Evolutionary conservation across 2,797 vertebrate species (phyloP), one percentile per base, ranked within the genome.

Genomic region (Melanotaenia boesemani): DNA sequence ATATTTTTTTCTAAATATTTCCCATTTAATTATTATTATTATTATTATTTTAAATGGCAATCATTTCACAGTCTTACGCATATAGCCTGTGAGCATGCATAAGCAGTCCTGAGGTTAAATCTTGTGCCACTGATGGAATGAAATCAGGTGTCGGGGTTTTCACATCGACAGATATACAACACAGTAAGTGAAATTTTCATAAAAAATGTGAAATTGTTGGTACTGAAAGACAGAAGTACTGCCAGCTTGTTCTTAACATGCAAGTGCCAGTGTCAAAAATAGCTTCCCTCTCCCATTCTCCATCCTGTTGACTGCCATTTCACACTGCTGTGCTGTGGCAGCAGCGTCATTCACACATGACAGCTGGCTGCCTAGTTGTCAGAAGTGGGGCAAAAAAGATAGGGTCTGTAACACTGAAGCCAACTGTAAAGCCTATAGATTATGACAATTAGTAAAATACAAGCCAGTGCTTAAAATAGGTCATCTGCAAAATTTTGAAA

Each of bases 341-440:
- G 79, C 77, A 69, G 80, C 82, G 73, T 92, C 92, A 91, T 91
- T 92, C 87, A 90, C 91, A 92, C 88, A 74, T 76, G 84, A 89
- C 91, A 92, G 86, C 84, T 84, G 90, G 71, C 72, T 78, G 85
- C 81, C 58, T 63, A 37, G 63, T 63, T 66, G 63, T 84, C 78
- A 82, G 77, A 87, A 87, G 83, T 81, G 81, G 65, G 67, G 76
- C 70, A 69, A 81, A 78, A n/a, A 30, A 60, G 61, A 60, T 58
- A 36, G 46, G 39, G 62, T 26, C 61, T 82, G 77, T 72, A 63
- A 9, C 22, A 48, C 63, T 32, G 58, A 65, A 85, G 62, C 55
- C 39, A 7, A 58, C 64, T 66, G 63, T 58, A 30, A 58, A 72
- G 57, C 54, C 61, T 62, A 34, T 32, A 57, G 41, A 76, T 0